These are phyloP conservation scores for Drosophila watanabei DNA, from an alignment of 1,140 invertebrate genomes.

Conservation along the genomic window DNA sequence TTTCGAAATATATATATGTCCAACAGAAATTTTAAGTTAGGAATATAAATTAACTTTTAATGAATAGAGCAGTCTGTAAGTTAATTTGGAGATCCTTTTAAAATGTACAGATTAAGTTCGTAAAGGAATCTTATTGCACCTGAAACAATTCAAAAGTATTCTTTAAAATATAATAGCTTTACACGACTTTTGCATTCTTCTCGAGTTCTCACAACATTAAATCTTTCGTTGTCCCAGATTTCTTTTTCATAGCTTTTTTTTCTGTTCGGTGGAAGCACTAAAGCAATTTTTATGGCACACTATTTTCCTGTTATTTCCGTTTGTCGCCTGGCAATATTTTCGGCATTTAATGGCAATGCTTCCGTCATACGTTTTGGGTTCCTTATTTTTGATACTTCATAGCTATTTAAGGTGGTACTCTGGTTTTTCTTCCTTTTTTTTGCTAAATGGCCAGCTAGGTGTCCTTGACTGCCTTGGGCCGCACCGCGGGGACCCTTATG, in stretches of 20 bases:
- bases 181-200: constrained; percentile 18
- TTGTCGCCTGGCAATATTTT: constrained; percentile 62
- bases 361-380: constrained; percentile 23
- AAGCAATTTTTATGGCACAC: constrained; percentile 72
- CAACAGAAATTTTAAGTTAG: too few species aligned
- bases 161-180: neutral
- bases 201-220: constrained; percentile 1
- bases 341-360: constrained; percentile 47
- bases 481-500: constrained; percentile 22
- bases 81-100: too few species aligned
- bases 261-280: constrained; percentile 19
- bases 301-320: constrained; percentile 78
- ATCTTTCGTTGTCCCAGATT: constrained; percentile 5
- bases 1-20: too few species aligned
- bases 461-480: constrained; percentile 68
- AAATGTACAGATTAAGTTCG: too few species aligned
- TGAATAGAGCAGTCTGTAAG: too few species aligned
- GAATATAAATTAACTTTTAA: too few species aligned
- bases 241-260: neutral
- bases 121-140: too few species aligned
- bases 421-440: constrained; percentile 8
- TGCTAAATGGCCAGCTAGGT: constrained; percentile 35
- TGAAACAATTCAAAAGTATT: neutral
- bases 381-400: constrained; percentile 26
- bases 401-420: constrained; percentile 56